A percentile compares a stretch with the other conserved stretches of the same genome.
phyloP scores from a whole-genome alignment of 1,140 invertebrate genomes.

The Anthonomus grandis region DNA sequence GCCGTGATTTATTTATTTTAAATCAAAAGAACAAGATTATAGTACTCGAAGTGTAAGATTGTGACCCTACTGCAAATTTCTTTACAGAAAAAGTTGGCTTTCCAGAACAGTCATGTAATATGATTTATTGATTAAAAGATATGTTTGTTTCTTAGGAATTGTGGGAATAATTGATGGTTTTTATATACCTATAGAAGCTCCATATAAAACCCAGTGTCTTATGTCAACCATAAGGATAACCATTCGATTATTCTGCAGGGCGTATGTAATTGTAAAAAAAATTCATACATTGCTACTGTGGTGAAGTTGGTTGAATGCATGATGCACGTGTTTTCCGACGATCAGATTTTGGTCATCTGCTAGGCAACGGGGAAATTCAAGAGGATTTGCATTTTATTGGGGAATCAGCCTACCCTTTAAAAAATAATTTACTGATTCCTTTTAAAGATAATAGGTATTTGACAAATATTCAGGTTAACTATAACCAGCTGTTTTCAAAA shows the following conservation, averaged over 20 bases:
- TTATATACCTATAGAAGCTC: too few relatives aligned
- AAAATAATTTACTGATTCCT: not conserved
- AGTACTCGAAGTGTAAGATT: not conserved
- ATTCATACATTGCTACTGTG: conserved; percentile 1
- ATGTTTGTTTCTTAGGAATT: not conserved
- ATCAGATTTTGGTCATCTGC: not conserved
- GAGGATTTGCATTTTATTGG: conserved; percentile 8
- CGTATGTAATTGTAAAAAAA: too few relatives aligned
- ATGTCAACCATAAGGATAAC: conserved; percentile 30
- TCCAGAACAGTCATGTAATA: too few relatives aligned
- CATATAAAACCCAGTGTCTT: too few relatives aligned
- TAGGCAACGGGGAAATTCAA: not conserved
- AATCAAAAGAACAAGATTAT: not conserved
- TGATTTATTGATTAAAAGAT: conserved; percentile 1
- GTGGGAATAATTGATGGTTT: too few relatives aligned
- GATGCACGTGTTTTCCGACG: not conserved
- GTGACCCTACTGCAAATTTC: not conserved
- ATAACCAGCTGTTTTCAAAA: conserved; percentile 4
- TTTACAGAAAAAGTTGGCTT: not conserved
- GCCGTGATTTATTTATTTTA: not conserved
- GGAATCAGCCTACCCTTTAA: conserved; percentile 1
- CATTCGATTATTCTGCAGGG: too few relatives aligned
- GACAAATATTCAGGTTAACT: conserved; percentile 6
- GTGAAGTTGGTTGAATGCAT: conserved; percentile 7
- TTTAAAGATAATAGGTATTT: too few relatives aligned